These are phyloP conservation scores for Ypsolopha scabrella DNA, from an alignment of 2,888 invertebrate species.

Conservation along the genomic window DNA sequence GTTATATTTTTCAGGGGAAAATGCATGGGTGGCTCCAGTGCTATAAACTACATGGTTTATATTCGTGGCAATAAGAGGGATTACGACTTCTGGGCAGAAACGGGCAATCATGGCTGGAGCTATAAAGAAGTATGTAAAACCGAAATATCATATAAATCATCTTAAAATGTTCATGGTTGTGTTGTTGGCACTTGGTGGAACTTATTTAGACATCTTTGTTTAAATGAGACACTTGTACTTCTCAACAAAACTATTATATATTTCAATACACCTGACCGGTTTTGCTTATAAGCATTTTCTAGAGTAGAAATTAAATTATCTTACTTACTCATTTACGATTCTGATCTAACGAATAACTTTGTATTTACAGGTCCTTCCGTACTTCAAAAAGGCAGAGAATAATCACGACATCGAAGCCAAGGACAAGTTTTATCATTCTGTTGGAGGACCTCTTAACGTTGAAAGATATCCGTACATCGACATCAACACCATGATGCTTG, in stretches of 20 bases:
- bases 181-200: too few species aligned
- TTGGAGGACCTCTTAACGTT: conserved; percentile 74
- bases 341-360: neutral
- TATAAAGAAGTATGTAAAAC: conserved; percentile 55
- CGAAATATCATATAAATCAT: neutral
- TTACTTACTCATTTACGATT: too few species aligned
- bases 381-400: conserved; percentile 77
- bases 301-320: too few species aligned
- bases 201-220: too few species aligned
- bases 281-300: too few species aligned
- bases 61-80: conserved; percentile 71
- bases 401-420: conserved; percentile 68
- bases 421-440: conserved; percentile 69
- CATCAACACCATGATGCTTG: conserved; percentile 62
- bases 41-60: conserved; percentile 77
- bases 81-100: conserved; percentile 74
- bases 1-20: conserved; percentile 51
- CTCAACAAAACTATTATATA: too few species aligned
- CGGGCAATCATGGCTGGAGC: conserved; percentile 75
- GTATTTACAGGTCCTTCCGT: conserved; percentile 70
- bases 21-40: conserved; percentile 76
- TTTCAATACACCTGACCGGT: too few species aligned
- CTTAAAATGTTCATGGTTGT: neutral
- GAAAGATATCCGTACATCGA: conserved; percentile 75
- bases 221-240: too few species aligned